Conservation (phyloP, 2,113 vertebrate species). For the Pachypanchax playfairii region DNA sequence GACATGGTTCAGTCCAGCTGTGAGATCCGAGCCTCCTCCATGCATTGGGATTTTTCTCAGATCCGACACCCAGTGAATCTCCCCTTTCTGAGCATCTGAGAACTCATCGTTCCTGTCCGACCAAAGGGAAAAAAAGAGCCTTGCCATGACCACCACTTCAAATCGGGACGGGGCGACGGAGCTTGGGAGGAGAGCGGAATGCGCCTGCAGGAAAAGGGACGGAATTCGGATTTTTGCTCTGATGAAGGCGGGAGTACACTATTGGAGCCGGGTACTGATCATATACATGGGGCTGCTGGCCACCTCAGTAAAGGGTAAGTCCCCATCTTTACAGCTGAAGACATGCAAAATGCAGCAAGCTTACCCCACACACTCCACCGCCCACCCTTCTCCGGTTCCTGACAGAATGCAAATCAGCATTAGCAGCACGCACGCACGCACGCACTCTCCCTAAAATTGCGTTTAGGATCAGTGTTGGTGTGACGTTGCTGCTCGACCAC, state of each 20-base stretch:
- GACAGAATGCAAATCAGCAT: slow-evolving; percentile 67
- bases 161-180: slow-evolving; percentile 77
- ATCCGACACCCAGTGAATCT: slow-evolving; percentile 83
- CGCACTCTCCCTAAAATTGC: slow-evolving; percentile 46
- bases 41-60: slow-evolving; percentile 89
- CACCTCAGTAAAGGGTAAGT: slow-evolving; percentile 89
- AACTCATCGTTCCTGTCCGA: slow-evolving; percentile 68
- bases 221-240: slow-evolving; percentile 82
- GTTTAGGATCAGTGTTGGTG: slow-evolving; percentile 42
- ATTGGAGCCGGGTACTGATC: slow-evolving; percentile 90
- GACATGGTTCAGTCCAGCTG: slow-evolving; percentile 95
- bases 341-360: slow-evolving; percentile 65
- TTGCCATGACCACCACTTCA: slow-evolving; percentile 85
- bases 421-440: slow-evolving; percentile 33
- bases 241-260: slow-evolving; percentile 83
- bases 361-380: slow-evolving; percentile 44
- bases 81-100: slow-evolving; percentile 80
- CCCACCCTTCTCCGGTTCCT: slow-evolving; percentile 15
- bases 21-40: slow-evolving; percentile 87
- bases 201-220: slow-evolving; percentile 80
- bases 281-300: slow-evolving; percentile 89
- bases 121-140: slow-evolving; percentile 40
- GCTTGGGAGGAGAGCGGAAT: slow-evolving; percentile 78
- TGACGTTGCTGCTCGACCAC: slow-evolving; percentile 30
- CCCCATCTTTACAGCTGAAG: slow-evolving; percentile 49